Evolutionary conservation across 2,888 invertebrate species (phyloP).

Genomic region (Hipparchia semele): DNA sequence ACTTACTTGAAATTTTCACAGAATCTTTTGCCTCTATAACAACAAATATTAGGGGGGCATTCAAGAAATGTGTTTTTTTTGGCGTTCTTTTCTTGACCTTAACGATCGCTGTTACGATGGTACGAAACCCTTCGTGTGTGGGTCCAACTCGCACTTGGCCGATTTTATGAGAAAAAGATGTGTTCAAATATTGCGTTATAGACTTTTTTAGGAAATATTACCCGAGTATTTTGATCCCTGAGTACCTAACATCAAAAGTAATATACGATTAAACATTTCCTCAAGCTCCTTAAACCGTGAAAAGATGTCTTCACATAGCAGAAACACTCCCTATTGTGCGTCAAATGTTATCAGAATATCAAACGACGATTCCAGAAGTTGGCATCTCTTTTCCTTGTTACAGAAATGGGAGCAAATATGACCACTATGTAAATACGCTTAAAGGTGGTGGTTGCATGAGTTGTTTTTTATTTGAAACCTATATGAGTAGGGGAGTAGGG

Average conservation of each 20-base stretch:
- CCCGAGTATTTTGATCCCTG: neutral
- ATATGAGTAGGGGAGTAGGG: neutral
- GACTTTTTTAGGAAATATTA: neutral
- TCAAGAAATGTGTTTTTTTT: no score
- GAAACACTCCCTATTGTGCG: constrained; percentile 67
- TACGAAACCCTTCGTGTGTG: no score
- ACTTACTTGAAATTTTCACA: no score
- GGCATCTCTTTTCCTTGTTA: constrained; percentile 29
- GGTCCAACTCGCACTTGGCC: no score
- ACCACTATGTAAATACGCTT: constrained; percentile 3
- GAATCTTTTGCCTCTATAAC: no score
- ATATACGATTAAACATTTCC: constrained; percentile 16
- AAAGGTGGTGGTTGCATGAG: neutral
- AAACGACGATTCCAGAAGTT: constrained; percentile 61
- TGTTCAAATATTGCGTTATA: neutral
- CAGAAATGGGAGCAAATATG: constrained; percentile 4
- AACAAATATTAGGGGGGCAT: no score
- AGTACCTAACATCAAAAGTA: constrained; percentile 8
- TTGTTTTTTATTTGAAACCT: neutral
- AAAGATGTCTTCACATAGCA: constrained; percentile 47
- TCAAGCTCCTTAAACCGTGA: constrained; percentile 8
- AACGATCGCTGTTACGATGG: no score
- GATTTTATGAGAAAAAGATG: no score
- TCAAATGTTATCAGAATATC: constrained; percentile 75
- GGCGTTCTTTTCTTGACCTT: no score